Conservation (phyloP, 2,888 invertebrate species). For the Eurytoma californica region DNA sequence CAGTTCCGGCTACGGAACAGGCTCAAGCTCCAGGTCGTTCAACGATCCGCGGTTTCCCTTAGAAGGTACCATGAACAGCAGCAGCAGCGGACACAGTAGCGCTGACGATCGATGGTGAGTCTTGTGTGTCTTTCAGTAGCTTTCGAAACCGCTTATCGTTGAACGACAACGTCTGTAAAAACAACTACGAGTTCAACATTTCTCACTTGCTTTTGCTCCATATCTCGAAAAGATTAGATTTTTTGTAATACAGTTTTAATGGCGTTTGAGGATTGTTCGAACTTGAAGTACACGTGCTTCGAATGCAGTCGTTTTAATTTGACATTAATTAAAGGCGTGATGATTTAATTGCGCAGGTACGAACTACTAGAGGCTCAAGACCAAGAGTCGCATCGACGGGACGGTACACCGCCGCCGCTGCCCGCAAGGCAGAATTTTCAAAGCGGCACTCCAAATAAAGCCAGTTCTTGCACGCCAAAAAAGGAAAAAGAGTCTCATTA, state of each 20-base stretch:
- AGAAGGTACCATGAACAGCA: conserved; percentile 80
- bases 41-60: conserved; percentile 73
- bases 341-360: conserved; percentile 68
- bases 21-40: conserved; percentile 76
- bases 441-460: conserved; percentile 63
- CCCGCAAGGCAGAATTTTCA: conserved; percentile 75
- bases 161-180: conserved; percentile 48
- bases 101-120: conserved; percentile 81
- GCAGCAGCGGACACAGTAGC: conserved; percentile 80
- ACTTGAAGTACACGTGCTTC: conserved; percentile 10
- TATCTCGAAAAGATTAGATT: neutral
- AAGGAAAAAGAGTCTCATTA: conserved; percentile 70
- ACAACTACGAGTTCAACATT: conserved; percentile 15
- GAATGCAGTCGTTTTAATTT: conserved; percentile 1
- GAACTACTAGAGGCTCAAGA: conserved; percentile 77
- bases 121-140: conserved; percentile 39
- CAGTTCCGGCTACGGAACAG: conserved; percentile 90
- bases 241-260: neutral
- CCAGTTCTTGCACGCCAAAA: conserved; percentile 58
- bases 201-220: neutral
- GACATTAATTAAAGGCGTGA: neutral
- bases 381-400: conserved; percentile 69
- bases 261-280: neutral
- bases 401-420: conserved; percentile 77
- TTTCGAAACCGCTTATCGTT: conserved; percentile 67